Conservation (phyloP, 1,140 invertebrate species). For the Atopsyche davidsoni region DNA sequence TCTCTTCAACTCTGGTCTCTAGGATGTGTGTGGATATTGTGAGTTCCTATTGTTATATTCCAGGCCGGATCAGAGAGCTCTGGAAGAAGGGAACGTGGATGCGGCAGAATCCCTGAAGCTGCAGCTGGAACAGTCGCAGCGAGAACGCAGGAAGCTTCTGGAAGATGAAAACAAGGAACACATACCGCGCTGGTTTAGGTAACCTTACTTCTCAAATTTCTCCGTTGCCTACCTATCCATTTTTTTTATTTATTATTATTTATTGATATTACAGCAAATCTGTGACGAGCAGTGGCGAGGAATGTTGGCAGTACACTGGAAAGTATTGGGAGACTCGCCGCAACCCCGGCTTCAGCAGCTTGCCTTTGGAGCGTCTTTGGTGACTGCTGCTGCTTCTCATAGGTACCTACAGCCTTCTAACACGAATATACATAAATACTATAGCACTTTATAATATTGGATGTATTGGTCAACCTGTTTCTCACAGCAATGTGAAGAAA, state of each 20-base stretch:
- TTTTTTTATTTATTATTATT: conserved; percentile 2
- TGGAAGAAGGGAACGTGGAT: conserved; percentile 71
- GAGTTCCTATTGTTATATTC: conserved; percentile 3
- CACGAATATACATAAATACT: neutral
- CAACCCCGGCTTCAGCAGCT: conserved; percentile 53
- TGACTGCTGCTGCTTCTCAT: conserved; percentile 32
- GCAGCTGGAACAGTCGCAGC: conserved; percentile 60
- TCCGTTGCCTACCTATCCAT: neutral
- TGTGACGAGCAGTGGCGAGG: conserved; percentile 42
- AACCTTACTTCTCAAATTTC: conserved; percentile 24
- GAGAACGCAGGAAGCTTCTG: conserved; percentile 57
- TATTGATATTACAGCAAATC: conserved; percentile 27
- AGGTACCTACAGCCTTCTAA: neutral
- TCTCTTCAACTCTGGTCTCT: neutral
- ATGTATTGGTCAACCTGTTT: neutral
- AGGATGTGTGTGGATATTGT: too few relatives aligned
- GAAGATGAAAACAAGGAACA: conserved; percentile 51
- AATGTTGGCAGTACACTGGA: conserved; percentile 57
- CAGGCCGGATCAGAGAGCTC: conserved; percentile 53
- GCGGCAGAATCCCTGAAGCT: conserved; percentile 66
- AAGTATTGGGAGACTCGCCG: conserved; percentile 54
- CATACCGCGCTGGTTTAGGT: conserved; percentile 62
- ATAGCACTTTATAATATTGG: neutral
- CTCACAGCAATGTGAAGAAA: neutral
- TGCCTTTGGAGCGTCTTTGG: conserved; percentile 51